Percentiles rank a stretch among this genome's conserved stretches.
phyloP scores from a whole-genome alignment of 2,888 invertebrate genomes.

The Metacarcinus magister region DNA sequence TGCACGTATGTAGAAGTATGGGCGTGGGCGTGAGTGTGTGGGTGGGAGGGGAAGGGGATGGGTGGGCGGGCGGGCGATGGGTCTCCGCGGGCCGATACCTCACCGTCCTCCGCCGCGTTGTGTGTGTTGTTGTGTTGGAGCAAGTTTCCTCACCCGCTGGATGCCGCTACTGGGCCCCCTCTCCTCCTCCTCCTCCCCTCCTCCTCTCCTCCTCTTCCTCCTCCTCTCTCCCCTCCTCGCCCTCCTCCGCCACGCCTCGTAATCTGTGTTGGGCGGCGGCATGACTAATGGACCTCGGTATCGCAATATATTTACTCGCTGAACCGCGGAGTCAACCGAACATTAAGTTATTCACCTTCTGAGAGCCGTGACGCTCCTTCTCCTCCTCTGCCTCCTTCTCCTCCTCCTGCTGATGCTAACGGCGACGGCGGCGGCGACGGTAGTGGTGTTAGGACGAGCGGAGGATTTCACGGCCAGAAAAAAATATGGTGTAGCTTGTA shows the following conservation, averaged over 20 bases:
- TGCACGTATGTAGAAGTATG: not conserved
- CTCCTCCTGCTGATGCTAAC: not conserved
- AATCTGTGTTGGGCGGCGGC: constrained; percentile 44
- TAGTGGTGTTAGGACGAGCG: not conserved
- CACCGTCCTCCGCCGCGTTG: not conserved
- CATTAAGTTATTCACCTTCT: constrained; percentile 37
- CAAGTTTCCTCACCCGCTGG: not conserved
- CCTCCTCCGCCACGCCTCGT: not conserved
- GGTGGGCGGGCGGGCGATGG: not conserved
- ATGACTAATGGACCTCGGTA: not conserved
- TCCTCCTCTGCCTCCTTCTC: not conserved
- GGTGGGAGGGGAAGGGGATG: not conserved
- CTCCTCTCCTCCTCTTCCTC: not conserved
- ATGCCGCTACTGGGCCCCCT: constrained; percentile 3
- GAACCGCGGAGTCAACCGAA: not conserved
- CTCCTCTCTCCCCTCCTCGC: not conserved
- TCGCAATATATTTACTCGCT: constrained; percentile 32
- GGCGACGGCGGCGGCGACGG: not conserved
- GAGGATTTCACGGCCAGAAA: not conserved
- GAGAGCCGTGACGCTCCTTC: not conserved
- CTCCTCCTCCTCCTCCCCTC: constrained; percentile 6
- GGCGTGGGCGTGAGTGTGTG: not conserved
- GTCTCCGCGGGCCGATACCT: not conserved
- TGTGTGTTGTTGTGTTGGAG: constrained; percentile 22
- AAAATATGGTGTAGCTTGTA: not conserved